A percentile compares a stretch with the other conserved stretches of the same genome.
Conservation (phyloP, 2,113 vertebrate species). For the Zeus faber region DNA sequence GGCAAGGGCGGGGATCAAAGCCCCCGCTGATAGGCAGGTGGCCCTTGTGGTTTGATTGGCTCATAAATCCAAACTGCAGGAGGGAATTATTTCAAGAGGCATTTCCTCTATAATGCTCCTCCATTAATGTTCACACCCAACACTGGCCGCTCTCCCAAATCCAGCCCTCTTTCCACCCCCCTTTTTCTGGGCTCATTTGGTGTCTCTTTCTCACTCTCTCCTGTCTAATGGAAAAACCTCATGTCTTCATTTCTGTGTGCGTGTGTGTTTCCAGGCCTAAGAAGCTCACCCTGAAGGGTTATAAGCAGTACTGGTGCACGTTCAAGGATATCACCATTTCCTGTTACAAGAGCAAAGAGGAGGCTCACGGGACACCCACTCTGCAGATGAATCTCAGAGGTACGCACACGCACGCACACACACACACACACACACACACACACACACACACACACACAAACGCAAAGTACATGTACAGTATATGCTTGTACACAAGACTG, state of each 20-base stretch:
- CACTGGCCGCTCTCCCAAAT: conserved; percentile 29
- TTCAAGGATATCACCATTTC: conserved; percentile 99
- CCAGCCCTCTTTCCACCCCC: conserved; percentile 43
- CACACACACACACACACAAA: conserved; percentile 2
- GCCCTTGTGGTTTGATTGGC: conserved; percentile 32
- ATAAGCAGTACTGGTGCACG: conserved; percentile 98
- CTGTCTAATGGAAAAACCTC: too few relatives aligned
- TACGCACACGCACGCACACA: conserved; percentile 46
- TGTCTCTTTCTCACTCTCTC: not conserved
- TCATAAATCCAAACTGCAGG: conserved; percentile 46
- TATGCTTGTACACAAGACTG: too few relatives aligned
- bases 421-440: not conserved
- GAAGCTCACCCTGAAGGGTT: conserved; percentile 97
- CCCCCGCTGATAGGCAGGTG: conserved; percentile 47
- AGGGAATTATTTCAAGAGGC: conserved; percentile 32
- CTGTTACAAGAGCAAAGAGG: conserved; percentile 97
- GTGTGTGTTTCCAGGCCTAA: conserved; percentile 80
- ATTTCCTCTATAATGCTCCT: conserved; percentile 46
- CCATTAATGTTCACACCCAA: conserved; percentile 32
- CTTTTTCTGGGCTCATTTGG: not conserved
- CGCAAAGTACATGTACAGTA: too few relatives aligned
- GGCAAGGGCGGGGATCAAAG: too few relatives aligned
- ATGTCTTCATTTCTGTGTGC: too few relatives aligned
- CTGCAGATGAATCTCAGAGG: conserved; percentile 98
- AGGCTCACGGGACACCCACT: conserved; percentile 89